phyloP scores from a whole-genome alignment of 2,113 vertebrate species.

The Orthonyx spaldingii region DNA sequence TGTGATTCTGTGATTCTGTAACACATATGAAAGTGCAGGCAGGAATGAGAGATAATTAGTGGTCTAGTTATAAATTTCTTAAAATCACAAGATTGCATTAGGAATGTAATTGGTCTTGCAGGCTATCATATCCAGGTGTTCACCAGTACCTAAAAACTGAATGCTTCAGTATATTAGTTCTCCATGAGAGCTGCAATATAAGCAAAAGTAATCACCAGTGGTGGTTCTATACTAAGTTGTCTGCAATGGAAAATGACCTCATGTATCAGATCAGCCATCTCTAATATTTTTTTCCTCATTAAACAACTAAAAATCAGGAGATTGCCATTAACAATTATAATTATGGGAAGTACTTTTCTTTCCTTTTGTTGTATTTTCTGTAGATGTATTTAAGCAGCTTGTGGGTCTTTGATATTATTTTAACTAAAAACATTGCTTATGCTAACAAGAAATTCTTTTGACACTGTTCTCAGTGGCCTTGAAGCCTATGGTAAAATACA shows the following conservation, averaged over 20 bases:
- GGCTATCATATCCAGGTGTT: neutral
- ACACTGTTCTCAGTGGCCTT: neutral
- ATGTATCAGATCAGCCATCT: neutral
- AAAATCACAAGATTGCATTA: neutral
- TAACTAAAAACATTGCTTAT: neutral
- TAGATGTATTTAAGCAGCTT: neutral
- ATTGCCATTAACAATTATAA: neutral
- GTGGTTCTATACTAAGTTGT: neutral
- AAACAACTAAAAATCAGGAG: neutral
- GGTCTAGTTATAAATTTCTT: neutral
- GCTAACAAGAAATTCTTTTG: neutral
- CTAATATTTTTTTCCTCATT: neutral
- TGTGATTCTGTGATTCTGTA: no score
- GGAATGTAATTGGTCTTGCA: neutral
- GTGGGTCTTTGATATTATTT: neutral
- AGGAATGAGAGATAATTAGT: neutral
- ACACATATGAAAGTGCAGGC: neutral
- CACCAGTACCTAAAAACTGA: neutral
- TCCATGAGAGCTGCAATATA: neutral
- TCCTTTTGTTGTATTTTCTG: neutral
- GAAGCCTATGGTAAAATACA: neutral
- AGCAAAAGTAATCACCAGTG: rapidly evolving
- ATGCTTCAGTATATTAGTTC: neutral
- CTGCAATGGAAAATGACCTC: neutral
- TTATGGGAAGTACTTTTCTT: neutral